Conservation (phyloP, 2,888 invertebrate species). For the Agrotis segetum region DNA sequence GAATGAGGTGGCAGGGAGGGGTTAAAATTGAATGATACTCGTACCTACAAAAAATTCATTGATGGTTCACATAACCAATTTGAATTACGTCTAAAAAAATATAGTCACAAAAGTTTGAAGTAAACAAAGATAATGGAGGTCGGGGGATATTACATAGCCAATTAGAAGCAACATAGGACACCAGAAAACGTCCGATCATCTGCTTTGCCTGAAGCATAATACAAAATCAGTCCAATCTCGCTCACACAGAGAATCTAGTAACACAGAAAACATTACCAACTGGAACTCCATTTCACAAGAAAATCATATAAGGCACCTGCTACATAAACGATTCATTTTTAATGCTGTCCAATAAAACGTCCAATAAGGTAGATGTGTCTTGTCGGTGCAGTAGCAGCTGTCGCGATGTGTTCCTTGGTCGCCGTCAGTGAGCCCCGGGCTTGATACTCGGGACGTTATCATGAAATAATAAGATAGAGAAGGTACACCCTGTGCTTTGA, state of each 20-base stretch:
- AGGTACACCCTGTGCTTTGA: slow-evolving; percentile 8
- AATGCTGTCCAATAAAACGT: slow-evolving; percentile 60
- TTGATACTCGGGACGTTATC: slow-evolving; percentile 10
- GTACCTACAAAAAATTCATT: slow-evolving; percentile 3
- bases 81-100: background rate
- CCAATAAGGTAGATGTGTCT: slow-evolving; percentile 54
- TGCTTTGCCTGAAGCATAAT: background rate
- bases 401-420: slow-evolving; percentile 32
- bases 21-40: slow-evolving; percentile 8
- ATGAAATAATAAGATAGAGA: slow-evolving; percentile 17
- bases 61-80: background rate
- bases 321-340: slow-evolving; percentile 50
- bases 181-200: background rate
- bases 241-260: background rate
- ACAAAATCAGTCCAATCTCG: background rate
- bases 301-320: slow-evolving; percentile 35
- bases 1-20: background rate
- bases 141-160: background rate
- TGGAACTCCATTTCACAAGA: background rate
- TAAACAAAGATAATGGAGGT: background rate
- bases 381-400: slow-evolving; percentile 56
- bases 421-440: slow-evolving; percentile 22
- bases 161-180: background rate
- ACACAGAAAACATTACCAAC: background rate
- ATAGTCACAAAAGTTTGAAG: background rate